Base-by-base conservation (phyloP, 2,113 vertebrate species). In the Perca schrenkii region DNA sequence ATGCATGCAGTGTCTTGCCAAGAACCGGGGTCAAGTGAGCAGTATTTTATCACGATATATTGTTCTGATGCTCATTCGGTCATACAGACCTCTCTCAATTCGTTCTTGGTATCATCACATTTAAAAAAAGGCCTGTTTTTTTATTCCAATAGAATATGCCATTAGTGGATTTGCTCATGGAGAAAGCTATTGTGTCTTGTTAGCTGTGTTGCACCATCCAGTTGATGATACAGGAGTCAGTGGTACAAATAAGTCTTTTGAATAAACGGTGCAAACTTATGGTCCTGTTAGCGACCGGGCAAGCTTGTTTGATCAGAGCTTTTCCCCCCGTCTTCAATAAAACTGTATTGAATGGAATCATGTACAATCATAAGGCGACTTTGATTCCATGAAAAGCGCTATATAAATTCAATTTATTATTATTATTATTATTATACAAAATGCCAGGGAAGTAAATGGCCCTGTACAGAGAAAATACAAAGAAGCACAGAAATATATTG, bases 1-100 rank as follows among this genome's bases (percentile, higher is more conserved):
- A 75, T 36, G 15, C 52, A 43, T 68, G 36, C 31, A 46, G 72
- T 46, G 52, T 40, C 19, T 12, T 53, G 63, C 74, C 79, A 67
- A 72, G 19, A 50, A 54, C 36, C 16, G 31, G 22, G 63, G 49
- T 73, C 34, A 25, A 64, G n/a, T 54, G 72, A 67, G 49, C 73
- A 54, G 49, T 66, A 22, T 46, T 86, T 83, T 17, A 63, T 60
- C 63, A 22, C 13, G 2, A 52, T 61, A 13, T 52, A 34, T 63
- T n/a, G 11, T 74, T 43, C 28, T 50, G 16, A 56, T 54, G 36
- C 60, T 78, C 56, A 68, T 40, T 52, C 15, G 16, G 19, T 67
- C 46, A 50, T 36, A 61, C 34, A 61, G 14, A 36, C 15, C 8
- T 54, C 34, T 61, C 54, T 57, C 46, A 34, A 0, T 17, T 21